phyloP scores from a whole-genome alignment of 2,113 vertebrate species.

The Salvelinus namaycush region DNA sequence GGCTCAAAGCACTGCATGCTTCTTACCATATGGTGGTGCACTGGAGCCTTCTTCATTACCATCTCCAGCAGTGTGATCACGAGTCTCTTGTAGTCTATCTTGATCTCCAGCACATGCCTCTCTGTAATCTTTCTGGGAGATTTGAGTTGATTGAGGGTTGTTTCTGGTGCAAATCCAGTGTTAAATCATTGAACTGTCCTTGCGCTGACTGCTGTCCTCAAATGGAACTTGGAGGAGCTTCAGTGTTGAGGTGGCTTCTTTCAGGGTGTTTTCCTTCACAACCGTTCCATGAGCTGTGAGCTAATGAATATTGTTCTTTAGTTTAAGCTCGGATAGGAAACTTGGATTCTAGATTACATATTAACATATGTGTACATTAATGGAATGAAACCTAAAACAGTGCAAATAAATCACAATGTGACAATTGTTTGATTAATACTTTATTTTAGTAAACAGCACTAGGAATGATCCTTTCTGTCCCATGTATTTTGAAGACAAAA shows the following conservation, averaged over 20 bases:
- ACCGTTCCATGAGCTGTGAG: conserved; percentile 18
- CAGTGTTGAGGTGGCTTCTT: conserved; percentile 32
- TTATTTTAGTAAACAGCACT: no score
- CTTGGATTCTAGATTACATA: no score
- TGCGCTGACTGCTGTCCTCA: conserved; percentile 19
- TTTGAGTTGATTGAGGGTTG: conserved; percentile 13
- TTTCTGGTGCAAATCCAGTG: conserved; percentile 24
- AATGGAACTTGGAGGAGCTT: conserved; percentile 34
- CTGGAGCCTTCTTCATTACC: conserved; percentile 39
- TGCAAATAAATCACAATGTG: no score
- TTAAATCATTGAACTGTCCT: conserved; percentile 13
- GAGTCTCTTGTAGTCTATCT: conserved; percentile 30
- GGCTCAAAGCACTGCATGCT: conserved; percentile 36
- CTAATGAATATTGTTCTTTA: not conserved
- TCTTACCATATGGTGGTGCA: conserved; percentile 32
- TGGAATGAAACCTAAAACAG: no score
- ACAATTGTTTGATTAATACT: no score
- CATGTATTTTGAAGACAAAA: no score
- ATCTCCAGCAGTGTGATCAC: conserved; percentile 20
- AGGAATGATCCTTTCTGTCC: no score
- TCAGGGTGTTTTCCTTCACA: conserved; percentile 23
- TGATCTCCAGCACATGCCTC: conserved; percentile 25
- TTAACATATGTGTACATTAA: no score
- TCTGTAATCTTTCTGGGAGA: conserved; percentile 21
- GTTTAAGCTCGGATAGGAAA: no score